Base-by-base conservation (phyloP, 2,888 invertebrate genomes). In the Aporophyla lueneburgensis region DNA sequence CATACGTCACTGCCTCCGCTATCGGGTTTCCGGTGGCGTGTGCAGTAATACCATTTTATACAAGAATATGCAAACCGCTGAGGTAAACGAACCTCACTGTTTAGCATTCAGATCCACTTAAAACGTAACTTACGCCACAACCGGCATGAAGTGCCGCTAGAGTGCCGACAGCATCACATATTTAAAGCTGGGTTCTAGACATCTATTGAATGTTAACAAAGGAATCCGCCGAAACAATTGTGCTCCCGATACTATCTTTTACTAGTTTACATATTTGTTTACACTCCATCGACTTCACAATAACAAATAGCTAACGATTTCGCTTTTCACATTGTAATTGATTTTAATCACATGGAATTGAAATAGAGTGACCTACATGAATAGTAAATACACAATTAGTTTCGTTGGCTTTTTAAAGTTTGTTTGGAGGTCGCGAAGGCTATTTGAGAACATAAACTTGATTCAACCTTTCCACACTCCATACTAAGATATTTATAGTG, bases 21-120 rank as follows among this genome's bases (percentile, higher is more conserved):
- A 94, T 94, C 93, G 80, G 78, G 83, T 88, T 93, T 93, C 93
- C 94, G 89, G 88, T 93, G 86, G 92, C 92, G 91, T 91, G 91
- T 90, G 89, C 89, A 87, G 87, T 85, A 79, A 86, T 78, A 78
- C 80, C 80, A 80, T 86, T 88, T 84, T 87, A 83, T 88, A 85
- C 87, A 73, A 84, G 74, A 79, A 88, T 89, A 92, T 92, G 91
- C 91, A 90, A 90, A 88, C 83, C 75, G 75, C 87, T 84, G 75
- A 81, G 87, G 89, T 87, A 91, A 89, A 91, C 91, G 92, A 93
- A 90, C 93, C 87, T 72, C 59, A 58, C 69, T 85, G 71, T 78
- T 91, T 87, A 83, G 85, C 82, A 88, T 91, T 86, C 78, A 85
- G 81, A 86, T 87, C 87, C 85, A 85, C 63, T 86, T 84, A 61